Percentiles rank a stretch among this genome's conserved stretches.
Evolutionary conservation across 2,888 invertebrate genomes (phyloP).

Genomic region (Nasonovia ribisnigri): DNA sequence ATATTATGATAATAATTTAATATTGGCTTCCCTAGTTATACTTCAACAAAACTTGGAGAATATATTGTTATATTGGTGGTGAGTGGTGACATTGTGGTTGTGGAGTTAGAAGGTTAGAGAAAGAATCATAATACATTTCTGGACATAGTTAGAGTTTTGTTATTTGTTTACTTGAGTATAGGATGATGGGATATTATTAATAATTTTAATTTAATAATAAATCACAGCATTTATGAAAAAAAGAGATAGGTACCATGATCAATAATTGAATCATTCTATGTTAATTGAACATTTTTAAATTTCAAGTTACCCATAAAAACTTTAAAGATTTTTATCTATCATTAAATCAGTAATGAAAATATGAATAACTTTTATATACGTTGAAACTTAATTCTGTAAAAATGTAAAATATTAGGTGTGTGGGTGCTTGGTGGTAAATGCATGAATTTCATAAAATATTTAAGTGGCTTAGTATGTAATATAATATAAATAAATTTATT

Average conservation of each 20-base stretch:
- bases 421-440: slow-evolving; percentile 32
- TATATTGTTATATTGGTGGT: not conserved
- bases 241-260: too few species aligned
- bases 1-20: not conserved
- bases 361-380: not conserved
- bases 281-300: not conserved
- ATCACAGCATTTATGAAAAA: not conserved
- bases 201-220: not conserved
- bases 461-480: slow-evolving; percentile 28
- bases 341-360: not conserved
- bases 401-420: not conserved
- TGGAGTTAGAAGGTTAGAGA: not conserved
- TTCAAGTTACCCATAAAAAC: not conserved
- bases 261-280: not conserved
- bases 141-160: not conserved
- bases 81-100: not conserved
- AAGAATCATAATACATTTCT: not conserved
- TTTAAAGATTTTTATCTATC: not conserved
- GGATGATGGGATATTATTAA: not conserved
- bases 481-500: not conserved
- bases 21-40: not conserved
- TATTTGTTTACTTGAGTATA: not conserved
- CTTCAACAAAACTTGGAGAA: not conserved
- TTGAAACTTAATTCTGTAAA: not conserved
- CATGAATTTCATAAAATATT: slow-evolving; percentile 23